Percentiles rank a stretch among this genome's conserved stretches.
phyloP scores from a whole-genome alignment of 2,888 invertebrate species.

The Sclerodermus sp. region DNA sequence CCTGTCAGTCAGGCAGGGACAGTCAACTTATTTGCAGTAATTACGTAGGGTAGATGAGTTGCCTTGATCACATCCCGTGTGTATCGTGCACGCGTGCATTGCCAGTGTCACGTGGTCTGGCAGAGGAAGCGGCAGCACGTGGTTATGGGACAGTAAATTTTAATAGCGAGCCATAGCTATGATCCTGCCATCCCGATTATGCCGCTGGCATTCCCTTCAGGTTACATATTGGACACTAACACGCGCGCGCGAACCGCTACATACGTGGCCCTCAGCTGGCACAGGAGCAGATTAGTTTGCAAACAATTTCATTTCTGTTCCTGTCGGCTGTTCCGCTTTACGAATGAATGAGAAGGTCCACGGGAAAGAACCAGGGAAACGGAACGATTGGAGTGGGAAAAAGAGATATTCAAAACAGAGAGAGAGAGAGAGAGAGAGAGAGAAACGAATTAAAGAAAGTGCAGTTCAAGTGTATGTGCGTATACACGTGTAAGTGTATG shows the following conservation, averaged over 20 bases:
- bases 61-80: too few relatives aligned
- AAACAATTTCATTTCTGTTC: constrained; percentile 35
- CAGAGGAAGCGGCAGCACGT: constrained; percentile 13
- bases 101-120: not conserved
- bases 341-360: not conserved
- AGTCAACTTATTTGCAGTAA: too few relatives aligned
- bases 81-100: not conserved
- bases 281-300: constrained; percentile 34
- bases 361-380: not conserved
- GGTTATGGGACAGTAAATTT: constrained; percentile 41
- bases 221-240: constrained; percentile 9
- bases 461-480: too few relatives aligned
- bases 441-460: not conserved
- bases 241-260: not conserved
- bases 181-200: constrained; percentile 30
- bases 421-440: not conserved
- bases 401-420: too few relatives aligned
- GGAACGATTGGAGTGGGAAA: not conserved
- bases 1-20: too few relatives aligned
- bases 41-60: too few relatives aligned
- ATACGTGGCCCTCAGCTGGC: constrained; percentile 22
- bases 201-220: constrained; percentile 29
- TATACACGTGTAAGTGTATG: constrained; percentile 2
- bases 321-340: constrained; percentile 17
- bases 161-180: constrained; percentile 32